phyloP scores from a whole-genome alignment of 2,888 invertebrate species.

The Calameuta idolon region DNA sequence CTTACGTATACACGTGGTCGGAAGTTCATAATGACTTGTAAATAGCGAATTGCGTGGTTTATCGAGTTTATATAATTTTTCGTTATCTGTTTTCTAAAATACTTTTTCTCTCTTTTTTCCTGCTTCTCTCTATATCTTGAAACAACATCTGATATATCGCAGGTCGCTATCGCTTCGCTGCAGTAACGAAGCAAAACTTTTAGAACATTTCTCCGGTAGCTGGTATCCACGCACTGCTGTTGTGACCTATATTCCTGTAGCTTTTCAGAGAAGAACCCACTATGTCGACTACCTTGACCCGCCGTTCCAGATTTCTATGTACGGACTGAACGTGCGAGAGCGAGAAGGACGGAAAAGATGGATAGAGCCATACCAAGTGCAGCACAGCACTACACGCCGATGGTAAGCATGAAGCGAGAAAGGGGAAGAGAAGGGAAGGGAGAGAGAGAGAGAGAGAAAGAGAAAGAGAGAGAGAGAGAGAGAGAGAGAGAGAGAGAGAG shows the following conservation, averaged over 20 bases:
- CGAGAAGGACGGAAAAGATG: conserved; percentile 1
- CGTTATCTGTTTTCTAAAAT: background rate
- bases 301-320: background rate
- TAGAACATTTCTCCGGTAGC: background rate
- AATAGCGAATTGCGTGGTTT: background rate
- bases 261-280: background rate
- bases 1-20: background rate
- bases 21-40: background rate
- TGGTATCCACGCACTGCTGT: background rate
- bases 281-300: background rate
- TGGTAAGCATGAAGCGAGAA: background rate
- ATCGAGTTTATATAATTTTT: background rate
- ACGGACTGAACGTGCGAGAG: background rate
- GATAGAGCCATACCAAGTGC: background rate
- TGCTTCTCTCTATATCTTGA: background rate
- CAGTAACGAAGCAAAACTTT: background rate
- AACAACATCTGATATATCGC: background rate
- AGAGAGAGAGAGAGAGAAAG: conserved; percentile 14
- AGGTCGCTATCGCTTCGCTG: background rate
- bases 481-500: conserved; percentile 33
- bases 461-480: conserved; percentile 21
- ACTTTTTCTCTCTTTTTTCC: too few relatives aligned
- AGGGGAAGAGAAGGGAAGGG: too few relatives aligned
- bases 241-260: conserved; percentile 1
- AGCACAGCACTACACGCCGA: background rate